Conservation (phyloP, 2,888 invertebrate genomes). For the Micropterix aruncella region DNA sequence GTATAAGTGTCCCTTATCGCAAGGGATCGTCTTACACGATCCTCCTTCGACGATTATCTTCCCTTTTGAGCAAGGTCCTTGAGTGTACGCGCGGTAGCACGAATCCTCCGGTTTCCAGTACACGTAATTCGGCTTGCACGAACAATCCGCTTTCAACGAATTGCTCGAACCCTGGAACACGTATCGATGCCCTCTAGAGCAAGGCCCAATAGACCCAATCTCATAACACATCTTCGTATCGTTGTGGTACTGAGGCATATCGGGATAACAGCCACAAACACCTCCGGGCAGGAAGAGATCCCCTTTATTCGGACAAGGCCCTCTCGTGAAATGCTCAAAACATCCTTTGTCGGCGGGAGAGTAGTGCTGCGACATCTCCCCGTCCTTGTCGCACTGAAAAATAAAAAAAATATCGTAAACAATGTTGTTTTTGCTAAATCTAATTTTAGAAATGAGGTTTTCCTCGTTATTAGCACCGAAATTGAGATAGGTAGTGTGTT, state of each 20-base stretch:
- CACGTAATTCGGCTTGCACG: constrained; percentile 55
- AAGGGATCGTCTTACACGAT: constrained; percentile 52
- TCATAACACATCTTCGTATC: constrained; percentile 58
- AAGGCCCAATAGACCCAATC: constrained; percentile 25
- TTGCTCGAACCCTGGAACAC: no score
- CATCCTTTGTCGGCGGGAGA: constrained; percentile 48
- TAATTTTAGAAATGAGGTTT: no score
- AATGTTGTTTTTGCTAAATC: no score
- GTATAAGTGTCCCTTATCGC: constrained; percentile 60
- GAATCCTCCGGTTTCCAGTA: constrained; percentile 43
- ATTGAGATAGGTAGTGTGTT: no score
- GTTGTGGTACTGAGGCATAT: constrained; percentile 61
- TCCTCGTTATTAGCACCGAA: no score
- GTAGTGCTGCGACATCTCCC: constrained; percentile 44
- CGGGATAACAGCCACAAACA: constrained; percentile 56
- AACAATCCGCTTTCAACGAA: constrained; percentile 27
- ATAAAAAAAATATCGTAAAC: no score
- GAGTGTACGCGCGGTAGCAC: constrained; percentile 67
- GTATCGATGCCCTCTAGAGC: background rate
- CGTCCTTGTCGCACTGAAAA: constrained; percentile 36
- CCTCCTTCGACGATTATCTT: constrained; percentile 58
- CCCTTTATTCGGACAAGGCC: constrained; percentile 62
- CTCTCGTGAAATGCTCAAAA: constrained; percentile 65
- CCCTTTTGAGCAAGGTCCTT: constrained; percentile 58
- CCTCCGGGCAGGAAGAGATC: constrained; percentile 63